Evolutionary conservation across 1,140 invertebrate genomes (phyloP), one percentile per base, ranked within the genome.

Genomic region (Amyelois transitella): DNA sequence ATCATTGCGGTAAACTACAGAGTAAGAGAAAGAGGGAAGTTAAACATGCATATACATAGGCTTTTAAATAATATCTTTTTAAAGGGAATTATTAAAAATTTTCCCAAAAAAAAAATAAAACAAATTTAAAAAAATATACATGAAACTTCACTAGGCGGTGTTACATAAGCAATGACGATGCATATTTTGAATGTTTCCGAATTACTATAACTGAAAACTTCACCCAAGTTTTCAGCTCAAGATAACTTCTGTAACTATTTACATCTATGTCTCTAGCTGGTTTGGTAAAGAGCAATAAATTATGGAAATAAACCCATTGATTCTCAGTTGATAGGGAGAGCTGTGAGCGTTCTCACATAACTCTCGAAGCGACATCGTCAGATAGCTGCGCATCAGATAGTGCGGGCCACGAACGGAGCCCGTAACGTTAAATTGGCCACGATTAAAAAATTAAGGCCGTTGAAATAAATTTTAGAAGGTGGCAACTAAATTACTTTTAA

Each of bases 401-500:
- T 32, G 43, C 53, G 69, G 60, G 64, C 65, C 53, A 60, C 60
- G 60, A 49, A 51, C 44, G 58, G 51, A 52, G 18, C 55, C 64
- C 62, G 77, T 81, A 77, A 80, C 64, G 49, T 65, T 77, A 76
- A 75, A 80, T 76, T 79, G 63, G 63, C 62, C 60, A 70, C 65
- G 60, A 69, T 66, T 59, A 58, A 69, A 69, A 69, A 45, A 45
- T 17, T 19, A 49, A 18, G 19, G 14, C 20, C 22, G 48, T 25
- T 28, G 3, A n/a, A 28, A 14, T 25, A 6, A 32, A 38, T 14
- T 14, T 4, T 38, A 38, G 12, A 6, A 38, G 3, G 1, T 38
- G 32, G 6, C 12, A 28, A 28, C 25, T 1, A 28, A 28, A 10
- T 28, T 28, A 28, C 12, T 10, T 28, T 28, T 28, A 12, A 5